Percentiles rank a stretch among this genome's conserved stretches.
These are phyloP conservation scores for Ericerus pela DNA, from an alignment of 1,140 invertebrate genomes.

Conservation along the genomic window DNA sequence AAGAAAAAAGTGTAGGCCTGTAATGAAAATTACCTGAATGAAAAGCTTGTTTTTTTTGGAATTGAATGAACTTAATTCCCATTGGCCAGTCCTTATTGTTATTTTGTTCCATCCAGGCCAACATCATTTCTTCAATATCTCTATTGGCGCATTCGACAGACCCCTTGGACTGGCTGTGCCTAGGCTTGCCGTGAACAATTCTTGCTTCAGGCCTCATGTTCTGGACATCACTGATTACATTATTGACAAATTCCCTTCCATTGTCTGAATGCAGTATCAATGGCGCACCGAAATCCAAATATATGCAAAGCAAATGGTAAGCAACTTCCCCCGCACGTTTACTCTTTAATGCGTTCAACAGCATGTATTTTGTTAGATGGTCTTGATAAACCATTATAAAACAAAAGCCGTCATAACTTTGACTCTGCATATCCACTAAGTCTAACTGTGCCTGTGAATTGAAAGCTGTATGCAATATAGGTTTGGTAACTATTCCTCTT, in stretches of 20 bases:
- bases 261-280: constrained; percentile 8
- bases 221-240: constrained; percentile 5
- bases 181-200: constrained; percentile 26
- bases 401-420: constrained; percentile 30
- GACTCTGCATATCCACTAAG: constrained; percentile 33
- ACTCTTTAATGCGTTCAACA: constrained; percentile 22
- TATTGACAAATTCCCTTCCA: constrained; percentile 15
- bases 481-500: constrained; percentile 26
- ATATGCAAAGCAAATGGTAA: constrained; percentile 3
- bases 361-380: constrained; percentile 34
- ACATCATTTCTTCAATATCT: constrained; percentile 31
- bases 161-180: constrained; percentile 28
- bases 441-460: constrained; percentile 33
- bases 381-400: constrained; percentile 35
- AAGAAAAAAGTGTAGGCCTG: too few species aligned
- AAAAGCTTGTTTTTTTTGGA: constrained; percentile 25
- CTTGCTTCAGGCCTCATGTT: constrained; percentile 14
- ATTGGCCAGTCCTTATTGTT: constrained; percentile 24
- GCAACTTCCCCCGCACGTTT: constrained; percentile 7
- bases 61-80: constrained; percentile 27
- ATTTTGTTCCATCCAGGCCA: constrained; percentile 26
- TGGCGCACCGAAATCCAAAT: constrained; percentile 6
- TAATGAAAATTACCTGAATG: constrained; percentile 22
- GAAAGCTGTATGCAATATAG: constrained; percentile 26
- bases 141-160: constrained; percentile 29